Percentiles rank a stretch among this genome's conserved stretches.
Conservation (phyloP, 2,888 invertebrate species). For the Macrophya alboannulata region DNA sequence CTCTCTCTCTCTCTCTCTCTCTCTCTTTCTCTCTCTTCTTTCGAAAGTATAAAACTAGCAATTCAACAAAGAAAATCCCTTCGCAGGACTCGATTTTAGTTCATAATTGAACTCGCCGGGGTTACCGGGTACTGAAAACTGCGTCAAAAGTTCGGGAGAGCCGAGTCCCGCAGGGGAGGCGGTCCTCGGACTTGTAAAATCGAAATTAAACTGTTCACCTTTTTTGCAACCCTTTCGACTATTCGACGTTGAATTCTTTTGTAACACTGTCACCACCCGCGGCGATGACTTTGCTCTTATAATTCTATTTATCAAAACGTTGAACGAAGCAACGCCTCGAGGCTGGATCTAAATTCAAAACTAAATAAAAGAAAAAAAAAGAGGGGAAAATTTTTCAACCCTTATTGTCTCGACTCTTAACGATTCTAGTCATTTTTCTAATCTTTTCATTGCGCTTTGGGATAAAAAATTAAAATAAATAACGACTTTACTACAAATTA, state of each 20-base stretch:
- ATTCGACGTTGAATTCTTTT: not conserved
- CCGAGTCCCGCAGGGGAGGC: conserved; percentile 31
- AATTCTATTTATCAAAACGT: conserved; percentile 47
- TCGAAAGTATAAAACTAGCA: conserved; percentile 30
- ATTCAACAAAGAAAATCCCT: conserved; percentile 41
- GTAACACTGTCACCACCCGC: conserved; percentile 6
- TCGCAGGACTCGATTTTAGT: conserved; percentile 33
- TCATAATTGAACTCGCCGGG: conserved; percentile 48
- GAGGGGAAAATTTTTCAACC: not conserved
- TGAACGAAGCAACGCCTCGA: not conserved
- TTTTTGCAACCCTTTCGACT: conserved; percentile 50
- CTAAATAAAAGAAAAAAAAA: not conserved
- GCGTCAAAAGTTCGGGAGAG: conserved; percentile 4
- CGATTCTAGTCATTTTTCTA: not conserved
- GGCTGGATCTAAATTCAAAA: not conserved
- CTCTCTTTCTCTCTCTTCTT: not conserved
- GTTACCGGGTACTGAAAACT: not conserved
- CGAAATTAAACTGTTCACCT: conserved; percentile 54
- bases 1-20: too few relatives aligned
- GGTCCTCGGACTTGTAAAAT: conserved; percentile 27
- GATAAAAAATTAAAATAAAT: not conserved
- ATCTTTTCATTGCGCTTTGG: not conserved
- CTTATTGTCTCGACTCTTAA: not conserved
- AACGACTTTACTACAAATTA: too few relatives aligned
- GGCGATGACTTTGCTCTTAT: conserved; percentile 51